Evolutionary conservation across 2,888 invertebrate genomes (phyloP).

Genomic region (Odontomyia ornata): DNA sequence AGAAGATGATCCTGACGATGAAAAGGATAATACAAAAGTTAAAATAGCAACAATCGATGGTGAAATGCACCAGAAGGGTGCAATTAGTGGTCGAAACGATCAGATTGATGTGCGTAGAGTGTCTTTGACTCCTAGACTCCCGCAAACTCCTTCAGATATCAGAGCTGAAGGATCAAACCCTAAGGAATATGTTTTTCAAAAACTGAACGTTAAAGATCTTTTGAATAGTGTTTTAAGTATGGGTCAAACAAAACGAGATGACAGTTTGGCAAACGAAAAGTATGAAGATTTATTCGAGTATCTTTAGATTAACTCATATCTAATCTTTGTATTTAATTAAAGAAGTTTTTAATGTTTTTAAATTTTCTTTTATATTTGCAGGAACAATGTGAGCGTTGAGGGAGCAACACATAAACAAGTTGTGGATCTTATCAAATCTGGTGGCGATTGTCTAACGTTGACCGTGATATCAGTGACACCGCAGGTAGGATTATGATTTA

Average conservation of each 20-base stretch:
- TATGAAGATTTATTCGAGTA: neutral
- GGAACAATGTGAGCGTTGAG: conserved; percentile 97
- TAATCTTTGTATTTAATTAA: neutral
- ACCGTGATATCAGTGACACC: conserved; percentile 96
- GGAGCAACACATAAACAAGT: conserved; percentile 99
- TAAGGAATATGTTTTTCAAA: conserved; percentile 19
- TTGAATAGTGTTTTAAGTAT: neutral
- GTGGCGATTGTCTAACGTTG: conserved; percentile 94
- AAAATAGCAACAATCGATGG: neutral
- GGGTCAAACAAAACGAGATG: neutral
- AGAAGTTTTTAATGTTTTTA: neutral
- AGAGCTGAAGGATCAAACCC: neutral
- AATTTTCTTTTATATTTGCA: conserved; percentile 66
- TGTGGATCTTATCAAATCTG: conserved; percentile 98
- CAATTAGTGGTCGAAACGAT: neutral
- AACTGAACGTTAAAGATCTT: neutral
- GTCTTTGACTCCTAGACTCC: neutral
- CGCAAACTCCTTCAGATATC: neutral
- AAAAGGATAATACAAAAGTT: neutral
- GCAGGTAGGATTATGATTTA: conserved; percentile 69
- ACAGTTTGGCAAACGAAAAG: neutral
- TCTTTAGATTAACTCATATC: neutral
- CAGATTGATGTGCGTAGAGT: neutral
- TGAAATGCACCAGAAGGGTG: neutral
- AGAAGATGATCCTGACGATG: neutral